Conservation (phyloP, 1,140 invertebrate species). For the Oscheius sp. region DNA sequence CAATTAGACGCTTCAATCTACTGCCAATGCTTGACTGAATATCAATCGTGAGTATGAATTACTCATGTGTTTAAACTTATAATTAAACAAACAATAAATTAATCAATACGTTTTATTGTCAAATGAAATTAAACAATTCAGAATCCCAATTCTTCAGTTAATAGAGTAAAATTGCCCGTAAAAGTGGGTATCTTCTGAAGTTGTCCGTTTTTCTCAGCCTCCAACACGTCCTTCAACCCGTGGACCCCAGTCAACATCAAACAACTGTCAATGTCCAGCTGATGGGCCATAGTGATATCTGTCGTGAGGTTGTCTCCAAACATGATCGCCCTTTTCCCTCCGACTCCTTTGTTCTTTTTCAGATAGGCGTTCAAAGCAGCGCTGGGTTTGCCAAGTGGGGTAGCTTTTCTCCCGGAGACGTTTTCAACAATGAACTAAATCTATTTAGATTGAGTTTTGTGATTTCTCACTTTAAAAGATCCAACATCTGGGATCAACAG, state of each 20-base stretch:
- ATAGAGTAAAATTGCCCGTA: not conserved
- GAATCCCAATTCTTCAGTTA: not conserved
- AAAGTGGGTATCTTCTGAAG: not conserved
- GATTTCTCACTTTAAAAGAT: not conserved
- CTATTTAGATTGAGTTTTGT: not conserved
- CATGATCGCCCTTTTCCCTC: not conserved
- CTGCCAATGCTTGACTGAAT: too few species aligned
- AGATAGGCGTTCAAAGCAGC: not conserved
- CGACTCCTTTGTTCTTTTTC: not conserved
- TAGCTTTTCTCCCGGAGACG: not conserved
- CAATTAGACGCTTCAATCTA: too few species aligned
- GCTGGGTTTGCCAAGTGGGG: not conserved
- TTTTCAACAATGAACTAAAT: not conserved
- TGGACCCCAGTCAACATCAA: not conserved
- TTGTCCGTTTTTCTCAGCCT: not conserved
- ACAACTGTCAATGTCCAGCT: not conserved
- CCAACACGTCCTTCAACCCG: not conserved
- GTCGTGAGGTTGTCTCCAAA: slow-evolving; percentile 1
- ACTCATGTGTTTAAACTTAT: too few species aligned
- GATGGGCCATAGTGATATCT: not conserved
- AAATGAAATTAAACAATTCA: too few species aligned
- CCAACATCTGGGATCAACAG: not conserved
- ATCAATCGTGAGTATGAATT: too few species aligned
- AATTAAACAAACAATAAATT: too few species aligned
- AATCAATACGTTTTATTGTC: too few species aligned